Evolutionary conservation across 1,140 invertebrate genomes (phyloP).

Genomic region (Drosophila baimaii): DNA sequence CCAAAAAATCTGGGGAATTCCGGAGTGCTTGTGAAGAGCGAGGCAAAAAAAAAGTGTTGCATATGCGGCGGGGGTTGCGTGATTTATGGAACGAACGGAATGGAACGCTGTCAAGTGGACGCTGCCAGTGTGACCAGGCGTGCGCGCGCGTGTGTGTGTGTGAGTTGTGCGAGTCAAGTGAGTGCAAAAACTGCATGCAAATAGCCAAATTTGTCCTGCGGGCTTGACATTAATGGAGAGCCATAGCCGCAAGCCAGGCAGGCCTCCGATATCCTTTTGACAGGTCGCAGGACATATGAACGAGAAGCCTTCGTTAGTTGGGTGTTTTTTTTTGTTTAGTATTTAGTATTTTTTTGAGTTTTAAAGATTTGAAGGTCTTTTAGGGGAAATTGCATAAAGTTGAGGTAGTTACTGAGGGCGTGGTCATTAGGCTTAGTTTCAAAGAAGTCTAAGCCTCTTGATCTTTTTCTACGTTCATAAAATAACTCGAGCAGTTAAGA

Average conservation of each 20-base stretch:
- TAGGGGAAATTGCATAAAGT: too few relatives aligned
- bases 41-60: too few relatives aligned
- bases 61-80: too few relatives aligned
- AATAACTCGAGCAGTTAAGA: not conserved
- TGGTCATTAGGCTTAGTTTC: too few relatives aligned
- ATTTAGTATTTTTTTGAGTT: too few relatives aligned
- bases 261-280: conserved; percentile 5
- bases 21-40: conserved; percentile 4
- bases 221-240: conserved; percentile 59
- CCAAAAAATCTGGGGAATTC: not conserved
- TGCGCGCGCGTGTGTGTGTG: too few relatives aligned
- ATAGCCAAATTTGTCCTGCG: conserved; percentile 57
- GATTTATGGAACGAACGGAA: conserved; percentile 56
- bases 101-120: conserved; percentile 26
- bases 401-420: too few relatives aligned
- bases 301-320: conserved; percentile 42
- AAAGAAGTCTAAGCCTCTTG: too few relatives aligned
- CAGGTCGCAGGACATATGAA: not conserved
- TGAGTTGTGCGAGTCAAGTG: conserved; percentile 40
- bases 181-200: conserved; percentile 57
- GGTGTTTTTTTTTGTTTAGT: not conserved
- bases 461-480: too few relatives aligned
- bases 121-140: conserved; percentile 1
- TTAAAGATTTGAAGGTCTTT: too few relatives aligned
- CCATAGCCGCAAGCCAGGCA: not conserved